Evolutionary conservation across 2,797 vertebrate species (phyloP).

Genomic region (Acomys russatus): DNA sequence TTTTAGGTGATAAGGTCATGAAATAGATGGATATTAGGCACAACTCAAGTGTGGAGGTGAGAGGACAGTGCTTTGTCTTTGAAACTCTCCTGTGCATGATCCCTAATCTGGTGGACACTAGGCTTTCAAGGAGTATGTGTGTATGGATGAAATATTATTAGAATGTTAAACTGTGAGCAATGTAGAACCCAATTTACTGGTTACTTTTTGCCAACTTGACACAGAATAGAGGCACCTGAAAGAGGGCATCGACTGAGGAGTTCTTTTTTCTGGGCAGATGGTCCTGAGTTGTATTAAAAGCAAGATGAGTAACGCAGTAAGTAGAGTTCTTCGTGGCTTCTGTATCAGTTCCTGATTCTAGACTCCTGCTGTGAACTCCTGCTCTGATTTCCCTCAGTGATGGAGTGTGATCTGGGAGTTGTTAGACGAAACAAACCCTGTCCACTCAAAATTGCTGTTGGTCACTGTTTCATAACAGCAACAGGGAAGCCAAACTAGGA

Average conservation of each 20-base stretch:
- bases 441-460: not conserved
- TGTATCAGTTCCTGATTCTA: not conserved
- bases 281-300: not conserved
- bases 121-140: not conserved
- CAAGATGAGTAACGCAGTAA: not conserved
- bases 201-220: not conserved
- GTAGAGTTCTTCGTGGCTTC: not conserved
- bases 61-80: not conserved
- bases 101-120: not conserved
- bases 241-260: not conserved
- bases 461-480: not conserved
- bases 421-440: not conserved
- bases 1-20: not conserved
- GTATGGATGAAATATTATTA: too few species aligned
- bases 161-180: too few species aligned
- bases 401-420: not conserved
- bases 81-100: not conserved
- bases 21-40: not conserved
- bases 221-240: not conserved
- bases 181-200: not conserved
- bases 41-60: not conserved
- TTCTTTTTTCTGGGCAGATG: not conserved
- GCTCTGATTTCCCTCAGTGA: not conserved
- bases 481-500: not conserved
- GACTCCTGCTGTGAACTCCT: not conserved